Percentiles rank a stretch among this genome's conserved stretches.
Conservation (phyloP, 2,888 invertebrate genomes). For the Epistrophella euchroma region DNA sequence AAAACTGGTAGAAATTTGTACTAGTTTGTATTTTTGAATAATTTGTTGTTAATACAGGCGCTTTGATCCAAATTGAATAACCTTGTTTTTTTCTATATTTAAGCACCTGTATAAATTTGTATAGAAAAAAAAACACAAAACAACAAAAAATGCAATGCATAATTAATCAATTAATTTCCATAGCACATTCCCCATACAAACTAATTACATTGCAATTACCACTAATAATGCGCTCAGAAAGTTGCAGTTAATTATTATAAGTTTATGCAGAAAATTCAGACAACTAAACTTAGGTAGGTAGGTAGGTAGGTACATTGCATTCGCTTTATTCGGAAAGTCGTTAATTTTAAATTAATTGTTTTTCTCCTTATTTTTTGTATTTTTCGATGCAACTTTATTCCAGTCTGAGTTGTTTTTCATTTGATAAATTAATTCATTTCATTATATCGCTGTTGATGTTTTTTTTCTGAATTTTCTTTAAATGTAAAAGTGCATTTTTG, state of each 20-base stretch:
- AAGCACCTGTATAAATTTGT: constrained; percentile 16
- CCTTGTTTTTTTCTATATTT: background rate
- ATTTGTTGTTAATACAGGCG: background rate
- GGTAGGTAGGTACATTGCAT: background rate
- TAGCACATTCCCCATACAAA: constrained; percentile 42
- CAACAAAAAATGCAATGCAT: constrained; percentile 1
- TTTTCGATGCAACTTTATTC: constrained; percentile 37
- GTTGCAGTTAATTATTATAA: constrained; percentile 49
- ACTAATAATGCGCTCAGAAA: constrained; percentile 46
- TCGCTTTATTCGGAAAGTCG: constrained; percentile 46
- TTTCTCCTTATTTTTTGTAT: constrained; percentile 45
- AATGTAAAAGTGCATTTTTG: constrained; percentile 21
- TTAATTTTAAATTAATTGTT: constrained; percentile 55
- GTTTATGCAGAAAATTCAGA: constrained; percentile 40
- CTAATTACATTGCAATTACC: constrained; percentile 45
- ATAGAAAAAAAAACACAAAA: background rate
- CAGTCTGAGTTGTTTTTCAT: constrained; percentile 45
- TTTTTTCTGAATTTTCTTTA: constrained; percentile 1
- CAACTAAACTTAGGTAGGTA: background rate
- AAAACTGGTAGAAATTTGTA: background rate
- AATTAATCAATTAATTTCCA: constrained; percentile 44
- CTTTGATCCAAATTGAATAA: constrained; percentile 4
- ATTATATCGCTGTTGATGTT: constrained; percentile 27
- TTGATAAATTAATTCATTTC: constrained; percentile 48
- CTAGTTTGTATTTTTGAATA: background rate